phyloP scores from a whole-genome alignment of 2,113 vertebrate genomes.

The Bos indicus region DNA sequence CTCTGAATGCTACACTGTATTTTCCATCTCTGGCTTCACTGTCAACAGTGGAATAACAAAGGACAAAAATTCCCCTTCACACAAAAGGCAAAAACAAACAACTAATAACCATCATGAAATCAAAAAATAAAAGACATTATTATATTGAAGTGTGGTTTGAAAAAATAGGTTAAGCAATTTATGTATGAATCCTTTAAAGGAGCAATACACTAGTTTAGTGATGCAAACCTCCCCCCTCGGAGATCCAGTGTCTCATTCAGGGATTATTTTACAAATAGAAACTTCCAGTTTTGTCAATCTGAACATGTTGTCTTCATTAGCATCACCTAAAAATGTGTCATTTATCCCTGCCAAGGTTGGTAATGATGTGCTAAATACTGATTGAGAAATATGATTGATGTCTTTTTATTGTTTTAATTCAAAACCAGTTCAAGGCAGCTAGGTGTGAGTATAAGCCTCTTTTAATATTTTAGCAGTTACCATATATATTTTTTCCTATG shows the following conservation, averaged over 20 bases:
- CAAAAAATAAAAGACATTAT: background rate
- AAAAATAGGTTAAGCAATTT: conserved; percentile 4
- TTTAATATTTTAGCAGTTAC: conserved; percentile 33
- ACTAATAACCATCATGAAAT: background rate
- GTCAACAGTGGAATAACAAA: background rate
- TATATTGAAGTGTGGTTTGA: background rate
- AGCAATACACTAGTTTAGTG: background rate
- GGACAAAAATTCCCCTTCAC: background rate
- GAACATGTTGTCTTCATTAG: conserved; percentile 31
- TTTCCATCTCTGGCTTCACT: background rate
- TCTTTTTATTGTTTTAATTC: background rate
- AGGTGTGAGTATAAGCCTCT: background rate
- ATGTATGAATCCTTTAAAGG: background rate
- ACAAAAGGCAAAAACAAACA: background rate
- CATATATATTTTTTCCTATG: background rate
- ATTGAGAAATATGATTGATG: conserved; percentile 22
- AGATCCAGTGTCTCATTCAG: background rate
- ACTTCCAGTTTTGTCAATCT: conserved; percentile 29
- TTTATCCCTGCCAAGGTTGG: background rate
- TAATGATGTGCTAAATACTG: conserved; percentile 29
- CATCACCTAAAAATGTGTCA: conserved; percentile 28
- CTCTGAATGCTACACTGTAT: background rate
- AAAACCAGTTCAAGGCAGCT: background rate
- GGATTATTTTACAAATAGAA: conserved; percentile 28
- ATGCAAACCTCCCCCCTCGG: background rate